These are phyloP conservation scores for Mythimna albipuncta DNA, from an alignment of 2,888 invertebrate species.

Conservation along the genomic window DNA sequence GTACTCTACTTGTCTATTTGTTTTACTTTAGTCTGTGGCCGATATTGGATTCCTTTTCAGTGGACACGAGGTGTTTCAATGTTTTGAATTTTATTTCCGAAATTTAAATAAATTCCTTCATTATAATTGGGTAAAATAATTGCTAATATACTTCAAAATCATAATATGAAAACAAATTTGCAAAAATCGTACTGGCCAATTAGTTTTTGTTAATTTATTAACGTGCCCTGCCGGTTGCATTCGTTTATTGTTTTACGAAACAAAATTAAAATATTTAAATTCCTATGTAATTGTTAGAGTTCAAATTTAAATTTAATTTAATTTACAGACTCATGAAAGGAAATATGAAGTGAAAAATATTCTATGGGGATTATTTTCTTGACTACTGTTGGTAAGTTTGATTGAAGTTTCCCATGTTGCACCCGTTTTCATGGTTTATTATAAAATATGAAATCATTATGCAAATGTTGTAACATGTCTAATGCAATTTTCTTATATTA, in stretches of 20 bases:
- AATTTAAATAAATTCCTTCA: conserved; percentile 43
- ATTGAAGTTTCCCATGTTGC: conserved; percentile 55
- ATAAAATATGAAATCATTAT: not conserved
- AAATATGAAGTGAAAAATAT: conserved; percentile 69
- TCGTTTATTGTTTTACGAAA: conserved; percentile 59
- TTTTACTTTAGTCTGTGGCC: conserved; percentile 52
- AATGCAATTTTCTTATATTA: not conserved
- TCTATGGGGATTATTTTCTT: conserved; percentile 75
- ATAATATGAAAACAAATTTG: conserved; percentile 21
- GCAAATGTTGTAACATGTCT: not conserved
- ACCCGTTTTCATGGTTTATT: conserved; percentile 42
- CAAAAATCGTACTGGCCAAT: conserved; percentile 5
- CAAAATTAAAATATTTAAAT: conserved; percentile 22
- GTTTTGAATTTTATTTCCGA: conserved; percentile 69
- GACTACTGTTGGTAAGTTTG: conserved; percentile 75
- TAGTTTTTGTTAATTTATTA: conserved; percentile 41
- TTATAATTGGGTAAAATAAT: conserved; percentile 26
- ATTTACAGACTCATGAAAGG: conserved; percentile 56
- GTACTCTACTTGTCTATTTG: conserved; percentile 14
- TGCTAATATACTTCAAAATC: conserved; percentile 11
- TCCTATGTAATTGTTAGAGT: not conserved
- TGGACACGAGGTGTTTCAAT: conserved; percentile 75
- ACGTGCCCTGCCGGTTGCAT: conserved; percentile 66
- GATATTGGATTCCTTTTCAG: conserved; percentile 55
- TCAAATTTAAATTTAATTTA: conserved; percentile 2